Base-by-base conservation (phyloP, 2,797 vertebrate species). In the Denticeps clupeoides region DNA sequence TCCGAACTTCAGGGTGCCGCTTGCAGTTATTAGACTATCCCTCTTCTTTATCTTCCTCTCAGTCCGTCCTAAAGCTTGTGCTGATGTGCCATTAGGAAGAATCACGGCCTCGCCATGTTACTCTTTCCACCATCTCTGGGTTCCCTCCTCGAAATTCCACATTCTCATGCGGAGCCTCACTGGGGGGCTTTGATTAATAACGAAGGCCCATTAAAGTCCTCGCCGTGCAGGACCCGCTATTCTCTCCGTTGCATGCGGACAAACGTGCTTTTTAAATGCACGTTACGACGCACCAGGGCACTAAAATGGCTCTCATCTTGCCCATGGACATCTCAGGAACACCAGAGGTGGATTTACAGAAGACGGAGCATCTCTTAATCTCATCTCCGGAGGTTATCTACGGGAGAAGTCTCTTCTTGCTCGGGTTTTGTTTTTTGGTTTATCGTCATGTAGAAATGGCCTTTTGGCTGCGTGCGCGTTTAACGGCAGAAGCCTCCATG, bases 81-180 rank as follows among this genome's bases (percentile, higher is more conserved):
- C 53, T 53, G 53, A 56, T 48, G 46, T 37, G 35, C 46, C 18
- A 32, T 47, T 53, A 41, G 47, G 22, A 47, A 23, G 55, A 53
- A 37, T 56, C 53, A 43, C 62, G 55, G 56, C 38, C 27, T 26
- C 41, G 38, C 24, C 49, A 46, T 38, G 38, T 38, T 35, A 38
- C 21, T 38, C 12, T 75, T 65, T 49, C 57, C 70, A 65, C 67
- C 68, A 75, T 71, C 69, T 53, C 3, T 10, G 56, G 56, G 50
- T 51, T 59, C 65, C 56, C 64, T 64, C 61, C 63, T 57, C 41
- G 52, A 53, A 63, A 52, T 53, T 64, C 54, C 57, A 43, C 52
- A 68, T 57, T n/a, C 45, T 27, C 13, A 4, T 11, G 31, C 11
- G 31, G 21, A 26, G 19, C 50, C 29, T 23, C 8, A 1, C 15